A percentile compares a stretch with the other conserved stretches of the same genome.
Conservation (phyloP, 2,113 vertebrate genomes). For the Phoenicopterus ruber region DNA sequence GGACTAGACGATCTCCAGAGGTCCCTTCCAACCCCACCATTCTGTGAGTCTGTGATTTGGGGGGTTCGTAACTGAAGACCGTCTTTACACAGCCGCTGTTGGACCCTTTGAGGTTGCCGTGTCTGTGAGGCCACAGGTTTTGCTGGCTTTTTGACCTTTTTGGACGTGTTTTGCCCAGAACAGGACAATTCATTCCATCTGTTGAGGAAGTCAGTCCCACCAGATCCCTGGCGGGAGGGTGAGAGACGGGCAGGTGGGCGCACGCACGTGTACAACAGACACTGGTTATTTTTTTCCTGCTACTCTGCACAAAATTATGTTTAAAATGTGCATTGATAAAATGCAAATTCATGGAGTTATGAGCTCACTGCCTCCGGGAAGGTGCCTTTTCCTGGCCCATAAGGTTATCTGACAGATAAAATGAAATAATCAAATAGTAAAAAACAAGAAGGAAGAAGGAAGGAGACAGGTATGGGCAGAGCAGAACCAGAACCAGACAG, state of each 20-base stretch:
- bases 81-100: not conserved
- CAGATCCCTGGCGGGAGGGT: not conserved
- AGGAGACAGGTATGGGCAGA: not conserved
- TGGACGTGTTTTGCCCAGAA: not conserved
- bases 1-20: too few relatives aligned
- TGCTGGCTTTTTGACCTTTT: not conserved
- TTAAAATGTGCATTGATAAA: not conserved
- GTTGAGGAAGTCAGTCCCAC: not conserved
- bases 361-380: not conserved
- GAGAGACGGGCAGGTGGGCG: fast-evolving
- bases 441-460: not conserved
- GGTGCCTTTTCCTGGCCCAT: not conserved
- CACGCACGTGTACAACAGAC: not conserved
- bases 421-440: not conserved
- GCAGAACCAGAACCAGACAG: not conserved
- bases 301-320: fast-evolving
- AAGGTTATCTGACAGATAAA: not conserved
- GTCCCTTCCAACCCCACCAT: too few relatives aligned
- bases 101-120: not conserved
- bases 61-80: not conserved
- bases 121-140: not conserved
- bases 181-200: not conserved
- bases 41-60: too few relatives aligned
- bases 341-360: not conserved
- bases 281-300: not conserved